Base-by-base conservation (phyloP, 2,113 vertebrate genomes). In the Dendropsophus ebraccatus region DNA sequence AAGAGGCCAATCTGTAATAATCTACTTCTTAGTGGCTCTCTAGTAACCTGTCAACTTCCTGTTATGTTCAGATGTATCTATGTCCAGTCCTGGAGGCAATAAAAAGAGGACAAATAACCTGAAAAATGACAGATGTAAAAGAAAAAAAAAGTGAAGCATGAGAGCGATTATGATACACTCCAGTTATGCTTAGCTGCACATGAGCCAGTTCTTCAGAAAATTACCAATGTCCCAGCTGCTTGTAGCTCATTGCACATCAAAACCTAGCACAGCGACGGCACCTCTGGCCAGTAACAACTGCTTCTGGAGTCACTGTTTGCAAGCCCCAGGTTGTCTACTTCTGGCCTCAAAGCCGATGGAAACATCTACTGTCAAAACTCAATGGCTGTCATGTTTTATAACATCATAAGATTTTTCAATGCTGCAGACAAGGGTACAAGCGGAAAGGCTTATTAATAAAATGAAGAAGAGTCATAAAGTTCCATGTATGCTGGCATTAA, bases 171-270 rank as follows among this genome's bases (percentile, higher is more conserved):
- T 69, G 60, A 56, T 25, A 79, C 45, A 79, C 69, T 52, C 83
- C 23, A 54, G 45, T 69, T 30, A 77, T 70, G 49, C 76, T 54
- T 79, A 79, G 74, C 60, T 28, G 30, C 25, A 54, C 21, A 56
- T 35, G 16, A 69, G 74, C 47, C 75, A 21, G 58, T 76, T 65
- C 37, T 30, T 65, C 41, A 14, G 56, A 69, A 78, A 54, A 85
- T 85, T 54, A 69, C 56, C 75, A 79, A 56, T 28, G 47, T 79
- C 75, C 84, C 84, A 85, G 84, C 84, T 85, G 75, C 56, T 79
- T 28, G 56, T 62, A 67, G 73, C 41, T 52, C 41, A 76, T 54
- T 30, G 21, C 14, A 32, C 65, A 54, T 13, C 56, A 11, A 60
- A 84, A 65, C 73, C 12, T 14, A 45, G 77, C 73, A 77, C 17